Base-by-base conservation (phyloP, 2,113 vertebrate species). In the Oncorhynchus mykiss region DNA sequence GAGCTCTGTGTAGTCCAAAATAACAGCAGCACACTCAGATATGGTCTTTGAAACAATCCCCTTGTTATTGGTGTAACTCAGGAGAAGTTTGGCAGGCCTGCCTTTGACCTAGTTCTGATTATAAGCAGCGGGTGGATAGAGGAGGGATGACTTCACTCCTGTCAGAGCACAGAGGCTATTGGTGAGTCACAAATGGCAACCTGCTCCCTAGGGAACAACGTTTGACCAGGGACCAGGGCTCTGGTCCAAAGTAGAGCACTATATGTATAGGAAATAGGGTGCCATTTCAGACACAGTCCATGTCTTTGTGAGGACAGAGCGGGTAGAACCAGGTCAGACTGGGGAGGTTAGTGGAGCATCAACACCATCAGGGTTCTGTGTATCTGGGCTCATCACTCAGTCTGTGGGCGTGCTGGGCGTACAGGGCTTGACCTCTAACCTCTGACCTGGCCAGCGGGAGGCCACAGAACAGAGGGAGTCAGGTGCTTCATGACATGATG, bases 401-500 rank as follows among this genome's bases (percentile, higher is more conserved):
- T 49, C 14, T 69, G 70, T 74, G 67, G 81, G 39, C 22, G 69
- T 48, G 11, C 29, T 45, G 16, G 83, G 86, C 4, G 4, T 31
- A 31, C 29, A 5, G 29, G 29, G 29, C 87, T 83, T 81, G 70
- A 65, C 8, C 5, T 62, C 74, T 49, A 78, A 49, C 84, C 88
- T 86, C 73, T 80, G 84, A 88, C 85, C 84, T 66, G 22, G 5
- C 71, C 25, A 27, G 77, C 59, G 69, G 9, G 86, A 75, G 80
- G 89, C 1, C 48, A 49, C 48, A 49, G 12, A 29, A 0, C 27
- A 27, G 27, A 27, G 29, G 48, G 87, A 79, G 31, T 34, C 31
- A 34, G 85, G 80, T 86, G 83, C n/a, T 70, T 84, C 85, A 79
- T 57, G 86, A 83, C 85, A 89, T 22, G 72, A 79, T 79, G 76